These are phyloP conservation scores for Bursaphelenchus mucronatus DNA, from an alignment of 1,140 invertebrate genomes.

Conservation along the genomic window DNA sequence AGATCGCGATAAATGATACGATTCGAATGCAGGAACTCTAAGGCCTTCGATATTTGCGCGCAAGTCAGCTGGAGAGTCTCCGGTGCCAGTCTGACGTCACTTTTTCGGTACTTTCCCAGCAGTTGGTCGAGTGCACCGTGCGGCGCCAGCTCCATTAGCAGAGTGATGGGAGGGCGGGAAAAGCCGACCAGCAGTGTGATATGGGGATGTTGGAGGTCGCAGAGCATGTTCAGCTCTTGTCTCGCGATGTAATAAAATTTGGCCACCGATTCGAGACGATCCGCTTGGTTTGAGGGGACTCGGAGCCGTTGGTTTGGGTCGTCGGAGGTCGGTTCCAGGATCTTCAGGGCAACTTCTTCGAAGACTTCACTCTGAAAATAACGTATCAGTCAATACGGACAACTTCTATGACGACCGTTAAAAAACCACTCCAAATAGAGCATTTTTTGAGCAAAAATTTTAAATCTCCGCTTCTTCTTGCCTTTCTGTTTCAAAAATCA, in stretches of 20 bases:
- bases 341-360: constrained; percentile 82
- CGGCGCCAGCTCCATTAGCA: constrained; percentile 84
- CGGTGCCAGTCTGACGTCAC: constrained; percentile 74
- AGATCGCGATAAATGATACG: constrained; percentile 90
- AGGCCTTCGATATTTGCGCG: constrained; percentile 78
- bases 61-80: constrained; percentile 78
- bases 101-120: constrained; percentile 75
- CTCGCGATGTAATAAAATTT: constrained; percentile 89
- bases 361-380: constrained; percentile 31
- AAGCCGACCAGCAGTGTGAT: constrained; percentile 82
- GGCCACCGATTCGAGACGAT: constrained; percentile 79
- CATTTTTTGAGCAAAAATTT: too few species aligned
- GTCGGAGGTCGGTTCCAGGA: constrained; percentile 80
- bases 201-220: constrained; percentile 78
- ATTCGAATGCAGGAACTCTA: constrained; percentile 89
- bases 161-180: constrained; percentile 78
- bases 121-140: constrained; percentile 79
- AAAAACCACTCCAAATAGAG: too few species aligned
- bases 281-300: not conserved
- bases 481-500: too few species aligned
- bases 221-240: constrained; percentile 84
- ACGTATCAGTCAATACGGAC: too few species aligned
- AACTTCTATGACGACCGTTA: too few species aligned
- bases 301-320: constrained; percentile 71
- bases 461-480: too few species aligned